Conservation (phyloP, 2,888 invertebrate species). For the Epinotia brunnichana region DNA sequence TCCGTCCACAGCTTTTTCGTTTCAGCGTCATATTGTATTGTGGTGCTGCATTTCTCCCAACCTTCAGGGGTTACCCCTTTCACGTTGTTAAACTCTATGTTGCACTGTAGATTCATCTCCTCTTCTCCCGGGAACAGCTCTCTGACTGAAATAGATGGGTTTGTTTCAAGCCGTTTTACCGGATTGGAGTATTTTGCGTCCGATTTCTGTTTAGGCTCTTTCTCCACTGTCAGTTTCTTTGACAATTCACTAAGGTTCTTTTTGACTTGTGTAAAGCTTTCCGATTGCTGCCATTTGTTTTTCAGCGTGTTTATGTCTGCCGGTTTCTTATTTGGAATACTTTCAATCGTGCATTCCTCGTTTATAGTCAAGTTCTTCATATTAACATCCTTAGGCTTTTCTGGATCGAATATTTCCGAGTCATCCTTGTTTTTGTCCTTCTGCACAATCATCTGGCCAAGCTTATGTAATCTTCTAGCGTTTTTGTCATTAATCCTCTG, state of each 20-base stretch:
- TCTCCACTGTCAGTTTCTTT: constrained; percentile 69
- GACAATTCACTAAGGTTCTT: constrained; percentile 79
- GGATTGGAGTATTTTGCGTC: constrained; percentile 83
- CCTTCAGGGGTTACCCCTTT: constrained; percentile 91
- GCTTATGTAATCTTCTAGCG: constrained; percentile 73
- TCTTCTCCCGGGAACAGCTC: constrained; percentile 93
- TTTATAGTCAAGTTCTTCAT: constrained; percentile 80
- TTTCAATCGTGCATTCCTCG: constrained; percentile 85
- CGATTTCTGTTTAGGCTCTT: constrained; percentile 69
- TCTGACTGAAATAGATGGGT: constrained; percentile 92
- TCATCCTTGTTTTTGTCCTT: constrained; percentile 66
- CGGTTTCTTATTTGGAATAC: constrained; percentile 77
- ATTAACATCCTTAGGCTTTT: constrained; percentile 60
- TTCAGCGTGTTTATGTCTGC: constrained; percentile 78
- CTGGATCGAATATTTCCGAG: constrained; percentile 59
- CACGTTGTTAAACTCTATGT: constrained; percentile 88
- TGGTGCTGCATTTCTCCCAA: constrained; percentile 91
- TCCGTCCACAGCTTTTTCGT: constrained; percentile 92
- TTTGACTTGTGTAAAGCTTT: constrained; percentile 80
- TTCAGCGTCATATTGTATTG: constrained; percentile 92
- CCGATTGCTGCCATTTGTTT: constrained; percentile 81
- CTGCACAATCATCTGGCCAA: constrained; percentile 71
- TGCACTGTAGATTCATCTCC: constrained; percentile 90
- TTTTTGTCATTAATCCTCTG: constrained; percentile 76
- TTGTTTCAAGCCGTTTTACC: constrained; percentile 87